phyloP scores from a whole-genome alignment of 2,797 vertebrate species.

The Prunella strophiata region DNA sequence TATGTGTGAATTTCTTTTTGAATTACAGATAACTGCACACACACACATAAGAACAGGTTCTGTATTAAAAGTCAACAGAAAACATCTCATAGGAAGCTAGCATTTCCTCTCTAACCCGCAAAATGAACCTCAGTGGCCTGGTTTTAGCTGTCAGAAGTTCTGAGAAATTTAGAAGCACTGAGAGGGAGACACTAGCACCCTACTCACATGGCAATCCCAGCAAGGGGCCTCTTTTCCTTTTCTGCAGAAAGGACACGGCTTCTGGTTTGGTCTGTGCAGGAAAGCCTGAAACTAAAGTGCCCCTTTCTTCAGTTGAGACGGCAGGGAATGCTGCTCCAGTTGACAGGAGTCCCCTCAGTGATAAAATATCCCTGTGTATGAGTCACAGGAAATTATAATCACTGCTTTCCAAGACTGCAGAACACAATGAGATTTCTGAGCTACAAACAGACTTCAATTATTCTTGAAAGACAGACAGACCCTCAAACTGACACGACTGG shows the following conservation, averaged over 20 bases:
- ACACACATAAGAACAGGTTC: not conserved
- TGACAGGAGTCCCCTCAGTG: not conserved
- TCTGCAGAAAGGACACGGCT: not conserved
- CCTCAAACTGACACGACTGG: conserved; percentile 4
- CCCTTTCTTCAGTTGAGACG: not conserved
- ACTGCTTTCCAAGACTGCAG: conserved; percentile 16
- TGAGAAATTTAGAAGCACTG: not conserved
- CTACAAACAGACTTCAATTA: conserved; percentile 57
- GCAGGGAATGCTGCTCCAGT: not conserved
- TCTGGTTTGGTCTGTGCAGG: not conserved
- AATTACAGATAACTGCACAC: not conserved
- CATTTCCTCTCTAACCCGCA: not conserved
- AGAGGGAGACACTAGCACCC: not conserved
- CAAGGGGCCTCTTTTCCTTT: not conserved
- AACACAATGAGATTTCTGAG: conserved; percentile 54
- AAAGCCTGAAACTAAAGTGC: not conserved
- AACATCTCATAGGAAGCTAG: not conserved
- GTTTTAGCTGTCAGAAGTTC: not conserved
- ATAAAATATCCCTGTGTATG: conserved; percentile 4
- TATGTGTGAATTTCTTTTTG: not conserved
- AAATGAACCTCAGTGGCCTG: not conserved
- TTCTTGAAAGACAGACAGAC: conserved; percentile 49
- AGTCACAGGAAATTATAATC: conserved; percentile 56
- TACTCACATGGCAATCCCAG: not conserved
- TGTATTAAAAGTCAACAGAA: not conserved